Evolutionary conservation across 2,113 vertebrate genomes (phyloP).

Genomic region (Ammospiza caudacuta): DNA sequence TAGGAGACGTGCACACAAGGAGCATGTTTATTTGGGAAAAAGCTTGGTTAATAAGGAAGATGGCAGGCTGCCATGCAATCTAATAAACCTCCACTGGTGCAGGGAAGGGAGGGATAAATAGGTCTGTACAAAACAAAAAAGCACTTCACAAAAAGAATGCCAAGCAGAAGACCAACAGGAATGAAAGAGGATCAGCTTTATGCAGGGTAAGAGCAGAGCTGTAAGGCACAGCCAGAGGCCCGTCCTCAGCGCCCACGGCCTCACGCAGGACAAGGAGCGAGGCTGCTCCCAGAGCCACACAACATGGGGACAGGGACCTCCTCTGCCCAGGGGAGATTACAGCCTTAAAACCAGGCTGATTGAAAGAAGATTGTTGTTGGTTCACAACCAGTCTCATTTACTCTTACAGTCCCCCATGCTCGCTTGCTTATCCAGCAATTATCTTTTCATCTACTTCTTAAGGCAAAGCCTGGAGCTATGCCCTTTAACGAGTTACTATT

Average conservation of each 20-base stretch:
- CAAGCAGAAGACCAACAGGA: slow-evolving; percentile 6
- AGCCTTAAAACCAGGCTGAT: neutral
- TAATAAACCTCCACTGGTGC: slow-evolving; percentile 28
- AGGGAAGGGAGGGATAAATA: slow-evolving; percentile 39
- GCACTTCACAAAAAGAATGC: slow-evolving; percentile 40
- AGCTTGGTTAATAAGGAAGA: slow-evolving; percentile 60
- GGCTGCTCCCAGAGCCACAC: accelerated
- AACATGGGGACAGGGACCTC: neutral
- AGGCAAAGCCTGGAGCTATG: neutral
- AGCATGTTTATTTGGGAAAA: slow-evolving; percentile 56
- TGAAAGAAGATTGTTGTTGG: neutral
- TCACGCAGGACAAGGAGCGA: accelerated
- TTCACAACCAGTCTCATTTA: neutral
- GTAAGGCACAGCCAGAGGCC: neutral
- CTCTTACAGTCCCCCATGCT: neutral
- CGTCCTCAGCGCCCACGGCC: neutral
- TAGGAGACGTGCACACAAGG: slow-evolving; percentile 27
- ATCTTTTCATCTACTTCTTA: slow-evolving; percentile 18
- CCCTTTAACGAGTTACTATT: neutral
- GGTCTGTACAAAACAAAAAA: slow-evolving; percentile 51
- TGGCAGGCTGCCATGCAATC: slow-evolving; percentile 47
- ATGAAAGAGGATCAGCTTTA: neutral
- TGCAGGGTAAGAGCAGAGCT: neutral
- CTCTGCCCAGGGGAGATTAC: neutral
- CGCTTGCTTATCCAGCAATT: neutral